A percentile compares a stretch with the other conserved stretches of the same genome.
phyloP scores from a whole-genome alignment of 2,113 vertebrate species.

The Notechis scutatus region DNA sequence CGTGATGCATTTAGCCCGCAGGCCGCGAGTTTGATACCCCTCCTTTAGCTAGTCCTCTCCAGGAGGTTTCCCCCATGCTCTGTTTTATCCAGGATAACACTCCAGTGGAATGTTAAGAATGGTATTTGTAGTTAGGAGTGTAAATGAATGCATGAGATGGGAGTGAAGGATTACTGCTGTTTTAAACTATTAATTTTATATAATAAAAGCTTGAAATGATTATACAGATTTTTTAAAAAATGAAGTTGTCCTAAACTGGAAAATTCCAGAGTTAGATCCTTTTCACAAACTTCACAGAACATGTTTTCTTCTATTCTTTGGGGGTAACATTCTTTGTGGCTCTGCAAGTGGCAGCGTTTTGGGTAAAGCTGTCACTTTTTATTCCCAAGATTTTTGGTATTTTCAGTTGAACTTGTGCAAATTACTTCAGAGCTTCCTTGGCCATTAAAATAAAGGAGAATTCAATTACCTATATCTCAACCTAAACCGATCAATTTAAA shows the following conservation, averaged over 20 bases:
- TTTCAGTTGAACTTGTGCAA: not conserved
- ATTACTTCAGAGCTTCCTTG: not conserved
- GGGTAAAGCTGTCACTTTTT: not conserved
- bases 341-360: not conserved
- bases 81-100: not conserved
- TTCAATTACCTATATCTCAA: not conserved
- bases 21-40: too few relatives aligned
- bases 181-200: not conserved
- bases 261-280: not conserved
- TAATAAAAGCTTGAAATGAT: not conserved
- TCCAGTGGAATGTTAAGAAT: not conserved
- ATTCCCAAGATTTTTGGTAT: not conserved
- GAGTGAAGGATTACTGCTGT: not conserved
- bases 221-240: not conserved
- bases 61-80: not conserved
- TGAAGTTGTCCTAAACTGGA: not conserved
- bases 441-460: not conserved
- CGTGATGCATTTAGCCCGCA: too few relatives aligned
- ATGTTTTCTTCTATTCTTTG: not conserved
- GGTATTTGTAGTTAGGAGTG: not conserved
- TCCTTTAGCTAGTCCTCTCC: not conserved
- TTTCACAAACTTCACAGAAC: not conserved
- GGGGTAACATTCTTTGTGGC: not conserved
- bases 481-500: not conserved
- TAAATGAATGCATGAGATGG: not conserved